These are phyloP conservation scores for Lydus trimaculatus DNA, from an alignment of 2,888 invertebrate species.

Conservation along the genomic window DNA sequence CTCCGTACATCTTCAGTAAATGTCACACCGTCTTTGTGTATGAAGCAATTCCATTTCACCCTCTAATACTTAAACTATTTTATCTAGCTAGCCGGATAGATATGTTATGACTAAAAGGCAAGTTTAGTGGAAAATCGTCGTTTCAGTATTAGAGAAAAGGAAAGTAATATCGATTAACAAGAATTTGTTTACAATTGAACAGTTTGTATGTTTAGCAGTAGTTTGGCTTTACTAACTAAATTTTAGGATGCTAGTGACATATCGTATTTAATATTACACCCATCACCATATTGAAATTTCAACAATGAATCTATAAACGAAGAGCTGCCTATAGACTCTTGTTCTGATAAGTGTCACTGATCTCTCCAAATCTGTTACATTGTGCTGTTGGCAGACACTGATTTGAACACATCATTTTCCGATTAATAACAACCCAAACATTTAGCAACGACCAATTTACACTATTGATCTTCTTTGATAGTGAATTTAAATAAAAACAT, in stretches of 20 bases:
- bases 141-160: background rate
- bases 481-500: background rate
- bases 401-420: background rate
- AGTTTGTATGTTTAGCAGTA: no score
- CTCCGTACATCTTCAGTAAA: background rate
- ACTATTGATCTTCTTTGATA: no score
- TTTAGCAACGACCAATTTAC: background rate
- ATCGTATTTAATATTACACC: background rate
- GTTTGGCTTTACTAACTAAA: background rate
- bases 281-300: background rate
- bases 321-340: background rate
- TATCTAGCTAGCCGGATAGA: no score
- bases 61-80: background rate
- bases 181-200: no score
- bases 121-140: no score
- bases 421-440: background rate
- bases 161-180: no score
- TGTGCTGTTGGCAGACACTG: background rate
- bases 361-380: background rate
- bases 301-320: background rate
- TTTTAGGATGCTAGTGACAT: background rate
- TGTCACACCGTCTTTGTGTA: background rate
- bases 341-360: background rate
- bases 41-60: background rate
- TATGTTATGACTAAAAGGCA: no score